Conservation (phyloP, 2,888 invertebrate genomes). For the Eucera pruinosa region DNA sequence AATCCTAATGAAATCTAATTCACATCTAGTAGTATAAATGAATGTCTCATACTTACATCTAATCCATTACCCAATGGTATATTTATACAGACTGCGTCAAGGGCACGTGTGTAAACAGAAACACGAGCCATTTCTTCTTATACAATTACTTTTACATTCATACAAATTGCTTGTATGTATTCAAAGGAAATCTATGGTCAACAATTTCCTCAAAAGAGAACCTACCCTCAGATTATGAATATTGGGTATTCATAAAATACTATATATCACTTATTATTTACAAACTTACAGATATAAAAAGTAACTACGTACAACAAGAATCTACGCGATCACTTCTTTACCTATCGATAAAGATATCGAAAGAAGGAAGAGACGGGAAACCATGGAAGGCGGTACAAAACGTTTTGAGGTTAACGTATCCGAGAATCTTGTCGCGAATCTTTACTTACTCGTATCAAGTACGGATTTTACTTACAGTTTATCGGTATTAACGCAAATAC, state of each 20-base stretch:
- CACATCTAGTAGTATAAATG: not conserved
- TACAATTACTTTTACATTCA: conserved; percentile 9
- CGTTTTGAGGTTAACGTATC: conserved; percentile 18
- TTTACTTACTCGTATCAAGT: not conserved
- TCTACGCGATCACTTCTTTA: too few relatives aligned
- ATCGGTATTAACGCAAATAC: not conserved
- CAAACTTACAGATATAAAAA: too few relatives aligned
- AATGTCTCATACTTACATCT: conserved; percentile 53
- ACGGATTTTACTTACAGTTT: not conserved
- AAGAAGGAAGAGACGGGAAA: not conserved
- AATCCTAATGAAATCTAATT: not conserved
- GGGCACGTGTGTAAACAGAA: conserved; percentile 46
- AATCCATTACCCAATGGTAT: not conserved
- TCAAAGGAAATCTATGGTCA: not conserved
- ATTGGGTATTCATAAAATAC: too few relatives aligned
- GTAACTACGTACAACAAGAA: too few relatives aligned
- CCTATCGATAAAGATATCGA: too few relatives aligned
- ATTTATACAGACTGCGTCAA: conserved; percentile 37
- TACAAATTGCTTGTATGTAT: not conserved
- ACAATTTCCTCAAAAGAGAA: not conserved
- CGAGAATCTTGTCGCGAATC: not conserved
- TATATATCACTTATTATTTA: too few relatives aligned
- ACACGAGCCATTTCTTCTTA: conserved; percentile 64
- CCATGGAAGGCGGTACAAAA: too few relatives aligned
- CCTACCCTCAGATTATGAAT: too few relatives aligned